These are phyloP conservation scores for Pipistrellus kuhlii DNA, from an alignment of 2,797 vertebrate species.

Conservation along the genomic window DNA sequence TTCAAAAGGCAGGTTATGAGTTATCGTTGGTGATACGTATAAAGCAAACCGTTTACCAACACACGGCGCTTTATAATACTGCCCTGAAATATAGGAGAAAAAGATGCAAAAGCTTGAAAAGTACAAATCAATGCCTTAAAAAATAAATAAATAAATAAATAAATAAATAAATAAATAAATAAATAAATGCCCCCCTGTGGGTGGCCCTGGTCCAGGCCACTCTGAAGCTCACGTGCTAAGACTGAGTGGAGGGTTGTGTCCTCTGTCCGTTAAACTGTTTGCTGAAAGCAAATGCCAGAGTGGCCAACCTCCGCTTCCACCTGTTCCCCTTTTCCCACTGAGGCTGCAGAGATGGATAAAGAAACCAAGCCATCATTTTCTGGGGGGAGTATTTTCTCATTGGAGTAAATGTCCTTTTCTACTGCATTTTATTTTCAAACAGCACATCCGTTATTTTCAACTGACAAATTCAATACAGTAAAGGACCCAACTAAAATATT, in stretches of 20 bases:
- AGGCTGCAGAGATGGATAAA: background rate
- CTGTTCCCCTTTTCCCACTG: background rate
- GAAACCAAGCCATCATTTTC: background rate
- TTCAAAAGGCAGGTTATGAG: constrained; percentile 28
- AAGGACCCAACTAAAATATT: background rate
- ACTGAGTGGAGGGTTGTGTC: background rate
- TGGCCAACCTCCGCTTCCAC: background rate
- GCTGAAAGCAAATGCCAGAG: background rate
- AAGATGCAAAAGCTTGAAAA: background rate
- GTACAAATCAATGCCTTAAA: background rate
- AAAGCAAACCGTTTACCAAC: background rate
- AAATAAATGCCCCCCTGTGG: background rate
- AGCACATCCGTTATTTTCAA: background rate
- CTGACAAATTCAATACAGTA: background rate
- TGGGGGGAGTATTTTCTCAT: background rate
- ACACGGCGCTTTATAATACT: background rate
- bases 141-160: too few relatives aligned
- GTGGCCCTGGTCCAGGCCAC: background rate
- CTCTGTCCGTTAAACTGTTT: background rate
- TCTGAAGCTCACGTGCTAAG: background rate
- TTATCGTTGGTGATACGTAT: background rate
- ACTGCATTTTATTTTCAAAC: constrained; percentile 30
- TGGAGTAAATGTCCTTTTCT: background rate
- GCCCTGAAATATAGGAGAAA: background rate
- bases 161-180: too few relatives aligned